Evolutionary conservation across 2,113 vertebrate genomes (phyloP).

Genomic region (Misgurnus mizolepis): DNA sequence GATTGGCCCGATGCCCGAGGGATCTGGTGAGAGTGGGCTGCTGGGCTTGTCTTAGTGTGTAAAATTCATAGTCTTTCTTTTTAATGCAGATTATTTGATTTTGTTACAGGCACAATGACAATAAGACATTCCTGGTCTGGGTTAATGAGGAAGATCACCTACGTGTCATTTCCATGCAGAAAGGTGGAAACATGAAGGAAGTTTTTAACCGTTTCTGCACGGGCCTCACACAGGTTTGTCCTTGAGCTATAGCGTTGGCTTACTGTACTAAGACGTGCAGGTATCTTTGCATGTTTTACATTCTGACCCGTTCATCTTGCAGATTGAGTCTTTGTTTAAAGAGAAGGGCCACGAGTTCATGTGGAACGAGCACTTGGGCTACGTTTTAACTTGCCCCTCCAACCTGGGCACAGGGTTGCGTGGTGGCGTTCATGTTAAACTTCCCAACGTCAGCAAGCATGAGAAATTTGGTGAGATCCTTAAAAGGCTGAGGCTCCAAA

Average conservation of each 20-base stretch:
- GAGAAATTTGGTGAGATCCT: conserved; percentile 88
- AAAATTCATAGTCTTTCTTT: too few species aligned
- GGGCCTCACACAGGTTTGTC: conserved; percentile 86
- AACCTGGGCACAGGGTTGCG: conserved; percentile 95
- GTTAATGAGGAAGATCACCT: conserved; percentile 97
- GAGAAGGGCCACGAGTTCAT: conserved; percentile 89
- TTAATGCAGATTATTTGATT: background rate
- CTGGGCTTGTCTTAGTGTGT: too few species aligned
- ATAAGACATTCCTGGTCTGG: conserved; percentile 96
- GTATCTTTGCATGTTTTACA: background rate
- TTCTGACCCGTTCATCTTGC: background rate
- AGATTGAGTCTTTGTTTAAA: conserved; percentile 93
- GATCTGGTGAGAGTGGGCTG: conserved; percentile 82
- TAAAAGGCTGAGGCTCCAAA: conserved; percentile 90
- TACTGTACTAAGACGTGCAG: background rate
- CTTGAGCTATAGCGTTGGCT: background rate
- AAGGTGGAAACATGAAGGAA: conserved; percentile 94
- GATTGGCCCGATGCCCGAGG: conserved; percentile 93
- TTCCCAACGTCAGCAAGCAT: conserved; percentile 87
- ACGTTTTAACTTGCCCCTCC: conserved; percentile 92
- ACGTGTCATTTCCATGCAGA: conserved; percentile 97
- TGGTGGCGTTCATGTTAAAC: conserved; percentile 90
- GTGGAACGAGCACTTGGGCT: conserved; percentile 96
- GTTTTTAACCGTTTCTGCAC: conserved; percentile 92
- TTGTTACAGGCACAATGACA: conserved; percentile 88